phyloP scores from a whole-genome alignment of 2,113 vertebrate genomes.

The Scatophagus argus region DNA sequence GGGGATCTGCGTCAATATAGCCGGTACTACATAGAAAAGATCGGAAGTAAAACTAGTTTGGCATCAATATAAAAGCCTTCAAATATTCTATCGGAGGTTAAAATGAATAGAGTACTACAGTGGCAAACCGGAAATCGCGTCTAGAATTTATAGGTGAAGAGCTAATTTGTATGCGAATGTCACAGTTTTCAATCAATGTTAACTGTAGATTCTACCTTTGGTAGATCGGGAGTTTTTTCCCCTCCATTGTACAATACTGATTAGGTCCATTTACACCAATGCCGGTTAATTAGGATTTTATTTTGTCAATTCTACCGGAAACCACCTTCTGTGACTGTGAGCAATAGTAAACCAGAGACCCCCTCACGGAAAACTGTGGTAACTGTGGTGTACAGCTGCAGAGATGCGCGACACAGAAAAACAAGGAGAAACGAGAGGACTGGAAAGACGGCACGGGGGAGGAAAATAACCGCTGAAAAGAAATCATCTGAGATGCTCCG shows the following conservation, averaged over 20 bases:
- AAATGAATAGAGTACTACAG: not conserved
- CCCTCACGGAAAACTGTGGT: constrained; percentile 68
- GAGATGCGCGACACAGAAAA: constrained; percentile 77
- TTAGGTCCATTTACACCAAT: too few species aligned
- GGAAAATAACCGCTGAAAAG: constrained; percentile 59
- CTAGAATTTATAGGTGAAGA: not conserved
- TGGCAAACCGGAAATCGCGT: not conserved
- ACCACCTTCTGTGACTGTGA: not conserved
- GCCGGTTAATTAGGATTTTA: constrained; percentile 29
- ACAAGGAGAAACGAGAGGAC: constrained; percentile 48
- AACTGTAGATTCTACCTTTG: fast-evolving
- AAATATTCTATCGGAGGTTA: not conserved
- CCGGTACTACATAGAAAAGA: not conserved
- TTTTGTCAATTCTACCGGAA: constrained; percentile 64
- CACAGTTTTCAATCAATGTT: not conserved
- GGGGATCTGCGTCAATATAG: constrained; percentile 22
- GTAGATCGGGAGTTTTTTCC: not conserved
- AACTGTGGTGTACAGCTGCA: constrained; percentile 72
- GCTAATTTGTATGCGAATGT: not conserved
- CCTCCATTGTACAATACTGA: not conserved
- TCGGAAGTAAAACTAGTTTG: constrained; percentile 4
- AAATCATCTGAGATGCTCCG: constrained; percentile 66
- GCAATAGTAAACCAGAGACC: constrained; percentile 60
- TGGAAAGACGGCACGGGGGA: constrained; percentile 3
- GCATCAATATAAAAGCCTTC: constrained; percentile 37